Conservation (phyloP, 2,888 invertebrate genomes). For the Metallyticus violacea region DNA sequence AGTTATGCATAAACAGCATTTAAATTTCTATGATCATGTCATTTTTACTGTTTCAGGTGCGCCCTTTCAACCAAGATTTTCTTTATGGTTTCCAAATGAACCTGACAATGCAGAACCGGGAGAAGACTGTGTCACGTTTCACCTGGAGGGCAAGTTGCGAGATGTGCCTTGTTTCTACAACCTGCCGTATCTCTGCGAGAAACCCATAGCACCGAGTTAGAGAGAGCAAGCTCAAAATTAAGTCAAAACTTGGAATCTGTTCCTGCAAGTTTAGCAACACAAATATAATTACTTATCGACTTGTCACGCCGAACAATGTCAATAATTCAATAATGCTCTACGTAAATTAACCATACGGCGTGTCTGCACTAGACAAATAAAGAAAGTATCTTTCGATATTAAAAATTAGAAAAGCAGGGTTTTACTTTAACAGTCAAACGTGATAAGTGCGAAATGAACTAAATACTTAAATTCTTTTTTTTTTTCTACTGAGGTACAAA, state of each 20-base stretch:
- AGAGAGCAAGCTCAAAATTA: not conserved
- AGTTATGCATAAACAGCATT: too few species aligned
- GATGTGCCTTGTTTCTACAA: constrained; percentile 6
- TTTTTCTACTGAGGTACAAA: too few species aligned
- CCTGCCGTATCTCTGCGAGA: not conserved
- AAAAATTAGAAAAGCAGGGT: too few species aligned
- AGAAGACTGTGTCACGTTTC: constrained; percentile 14
- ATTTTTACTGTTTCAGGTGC: not conserved
- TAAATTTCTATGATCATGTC: too few species aligned
- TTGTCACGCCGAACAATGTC: not conserved
- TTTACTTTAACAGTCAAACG: too few species aligned
- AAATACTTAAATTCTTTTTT: too few species aligned
- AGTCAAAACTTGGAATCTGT: not conserved
- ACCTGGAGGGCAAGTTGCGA: not conserved
- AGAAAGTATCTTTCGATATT: too few species aligned
- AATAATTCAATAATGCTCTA: not conserved
- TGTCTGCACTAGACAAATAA: too few species aligned
- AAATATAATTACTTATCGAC: not conserved
- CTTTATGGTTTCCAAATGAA: constrained; percentile 1
- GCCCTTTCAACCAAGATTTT: not conserved
- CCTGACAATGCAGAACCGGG: not conserved
- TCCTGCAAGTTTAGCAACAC: not conserved
- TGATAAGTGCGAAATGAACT: too few species aligned
- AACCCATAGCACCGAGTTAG: not conserved
- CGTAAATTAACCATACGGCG: too few species aligned